A percentile compares a stretch with the other conserved stretches of the same genome.
phyloP scores from a whole-genome alignment of 2,797 vertebrate genomes.

The Rhabdophis nuchalis region DNA sequence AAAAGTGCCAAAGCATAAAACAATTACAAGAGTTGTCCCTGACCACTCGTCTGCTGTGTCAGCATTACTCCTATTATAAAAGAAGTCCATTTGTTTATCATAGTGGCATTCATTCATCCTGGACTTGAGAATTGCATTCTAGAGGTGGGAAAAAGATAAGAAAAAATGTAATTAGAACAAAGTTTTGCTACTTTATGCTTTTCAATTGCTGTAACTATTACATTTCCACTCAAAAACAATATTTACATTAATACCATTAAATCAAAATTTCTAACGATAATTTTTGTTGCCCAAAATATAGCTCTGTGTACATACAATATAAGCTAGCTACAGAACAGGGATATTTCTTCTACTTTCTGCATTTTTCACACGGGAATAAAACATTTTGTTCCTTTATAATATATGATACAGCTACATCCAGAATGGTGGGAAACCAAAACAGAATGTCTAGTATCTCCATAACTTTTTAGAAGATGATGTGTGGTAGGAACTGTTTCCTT shows the following conservation, averaged over 20 bases:
- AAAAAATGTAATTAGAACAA: not conserved
- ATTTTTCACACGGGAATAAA: not conserved
- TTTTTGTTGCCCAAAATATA: not conserved
- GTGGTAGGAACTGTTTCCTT: not conserved
- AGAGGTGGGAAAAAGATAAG: constrained; percentile 23
- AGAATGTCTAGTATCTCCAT: not conserved
- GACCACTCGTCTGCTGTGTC: constrained; percentile 76
- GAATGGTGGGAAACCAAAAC: not conserved
- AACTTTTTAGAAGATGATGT: not conserved
- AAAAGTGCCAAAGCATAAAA: constrained; percentile 84
- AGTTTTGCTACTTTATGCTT: not conserved
- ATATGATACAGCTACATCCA: not conserved
- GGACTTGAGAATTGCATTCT: constrained; percentile 74
- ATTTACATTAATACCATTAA: not conserved
- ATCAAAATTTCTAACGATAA: not conserved
- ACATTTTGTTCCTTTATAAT: not conserved
- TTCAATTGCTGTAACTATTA: not conserved
- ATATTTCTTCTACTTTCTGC: not conserved
- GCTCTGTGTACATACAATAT: not conserved
- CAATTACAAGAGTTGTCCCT: constrained; percentile 74
- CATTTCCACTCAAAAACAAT: not conserved
- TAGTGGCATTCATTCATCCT: constrained; percentile 83
- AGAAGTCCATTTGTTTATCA: constrained; percentile 85
- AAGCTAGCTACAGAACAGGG: not conserved
- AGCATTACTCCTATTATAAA: constrained; percentile 82